Percentiles rank a stretch among this genome's conserved stretches.
phyloP scores from a whole-genome alignment of 2,113 vertebrate genomes.

The Accipiter cooperii region DNA sequence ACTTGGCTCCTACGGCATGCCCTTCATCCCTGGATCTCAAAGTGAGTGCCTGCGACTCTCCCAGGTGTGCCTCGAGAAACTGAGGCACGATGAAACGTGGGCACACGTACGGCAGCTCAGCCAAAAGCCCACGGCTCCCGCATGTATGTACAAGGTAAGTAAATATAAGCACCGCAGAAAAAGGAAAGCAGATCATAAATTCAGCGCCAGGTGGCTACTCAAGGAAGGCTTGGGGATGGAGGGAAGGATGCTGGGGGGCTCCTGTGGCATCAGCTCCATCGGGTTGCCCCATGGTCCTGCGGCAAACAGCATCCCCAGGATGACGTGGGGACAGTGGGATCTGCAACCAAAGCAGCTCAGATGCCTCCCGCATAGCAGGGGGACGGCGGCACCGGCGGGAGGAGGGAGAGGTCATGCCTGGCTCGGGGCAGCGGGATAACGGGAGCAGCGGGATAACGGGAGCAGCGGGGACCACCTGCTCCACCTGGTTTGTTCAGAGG shows the following conservation, averaged over 20 bases:
- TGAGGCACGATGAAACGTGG: not conserved
- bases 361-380: not conserved
- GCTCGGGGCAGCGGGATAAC: accelerated
- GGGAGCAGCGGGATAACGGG: not conserved
- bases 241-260: not conserved
- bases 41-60: not conserved
- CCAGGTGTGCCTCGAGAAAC: not conserved
- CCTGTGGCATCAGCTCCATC: accelerated
- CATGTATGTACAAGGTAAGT: accelerated
- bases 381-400: accelerated
- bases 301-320: not conserved
- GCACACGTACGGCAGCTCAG: accelerated
- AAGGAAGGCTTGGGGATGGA: not conserved
- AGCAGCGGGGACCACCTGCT: not conserved
- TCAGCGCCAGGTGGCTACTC: not conserved
- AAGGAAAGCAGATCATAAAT: not conserved
- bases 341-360: not conserved
- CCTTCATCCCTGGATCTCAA: not conserved
- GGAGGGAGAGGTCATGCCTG: not conserved
- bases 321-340: not conserved
- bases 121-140: not conserved
- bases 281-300: not conserved
- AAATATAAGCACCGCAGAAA: not conserved
- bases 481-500: not conserved
- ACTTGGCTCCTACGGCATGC: not conserved